Percentiles rank a stretch among this genome's conserved stretches.
phyloP scores from a whole-genome alignment of 2,113 vertebrate genomes.

The Haplochromis vanheusdeni region DNA sequence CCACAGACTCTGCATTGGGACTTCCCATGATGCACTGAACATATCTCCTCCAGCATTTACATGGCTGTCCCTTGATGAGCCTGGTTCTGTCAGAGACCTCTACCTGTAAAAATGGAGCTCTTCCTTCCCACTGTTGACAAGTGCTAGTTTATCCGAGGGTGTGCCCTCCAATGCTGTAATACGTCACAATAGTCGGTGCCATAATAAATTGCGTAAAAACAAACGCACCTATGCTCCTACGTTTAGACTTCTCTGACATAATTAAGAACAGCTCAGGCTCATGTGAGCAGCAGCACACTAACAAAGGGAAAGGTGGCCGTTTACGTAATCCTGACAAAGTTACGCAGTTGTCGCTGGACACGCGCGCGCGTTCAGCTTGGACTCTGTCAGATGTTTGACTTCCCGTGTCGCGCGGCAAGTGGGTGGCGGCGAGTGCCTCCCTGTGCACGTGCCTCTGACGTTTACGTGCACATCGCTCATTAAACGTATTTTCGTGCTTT shows the following conservation, averaged over 20 bases:
- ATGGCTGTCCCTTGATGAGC: background rate
- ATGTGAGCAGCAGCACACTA: background rate
- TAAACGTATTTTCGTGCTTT: background rate
- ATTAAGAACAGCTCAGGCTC: background rate
- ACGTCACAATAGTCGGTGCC: background rate
- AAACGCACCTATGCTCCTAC: background rate
- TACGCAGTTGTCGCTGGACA: background rate
- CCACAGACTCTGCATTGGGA: background rate
- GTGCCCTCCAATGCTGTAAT: background rate
- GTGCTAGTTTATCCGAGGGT: background rate
- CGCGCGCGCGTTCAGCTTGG: background rate
- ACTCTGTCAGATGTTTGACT: background rate
- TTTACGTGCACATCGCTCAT: background rate
- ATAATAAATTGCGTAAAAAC: background rate
- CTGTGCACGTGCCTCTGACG: background rate
- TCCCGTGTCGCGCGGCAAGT: background rate
- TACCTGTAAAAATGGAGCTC: background rate
- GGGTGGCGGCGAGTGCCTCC: background rate
- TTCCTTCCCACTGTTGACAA: background rate
- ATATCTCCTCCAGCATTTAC: background rate
- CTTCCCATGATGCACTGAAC: background rate
- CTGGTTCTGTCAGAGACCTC: background rate
- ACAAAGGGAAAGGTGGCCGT: background rate
- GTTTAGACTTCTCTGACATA: background rate
- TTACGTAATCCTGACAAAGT: background rate